Evolutionary conservation across 2,888 invertebrate species (phyloP), one percentile per base, ranked within the genome.

Genomic region (Pammene aurita): DNA sequence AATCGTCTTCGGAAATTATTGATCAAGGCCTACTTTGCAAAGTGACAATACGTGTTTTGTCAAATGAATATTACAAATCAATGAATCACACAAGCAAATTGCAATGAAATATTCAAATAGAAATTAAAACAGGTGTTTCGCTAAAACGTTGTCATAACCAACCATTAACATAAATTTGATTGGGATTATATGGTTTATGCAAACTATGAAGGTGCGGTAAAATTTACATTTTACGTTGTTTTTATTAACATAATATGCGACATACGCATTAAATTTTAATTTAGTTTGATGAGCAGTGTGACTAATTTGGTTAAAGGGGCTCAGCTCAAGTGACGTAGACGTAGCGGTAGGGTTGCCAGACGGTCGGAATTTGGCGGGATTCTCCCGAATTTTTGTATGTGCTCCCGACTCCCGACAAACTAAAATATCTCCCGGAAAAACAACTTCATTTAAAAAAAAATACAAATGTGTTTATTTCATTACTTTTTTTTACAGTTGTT

Each of bases 21-120:
- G 26, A 55, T 41, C 34, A 64, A 42, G 42, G 34, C 55, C 44
- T 16, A 44, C 52, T 18, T 41, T 63, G 38, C 55, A 56, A 44
- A 35, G 54, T 62, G 38, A 54, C 46, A 46, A 65, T 42, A 52
- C 57, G 42, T 52, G 52, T 38, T 56, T 16, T 75, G 78, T 73
- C 79, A 80, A 81, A 81, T 80, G 71, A 81, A 79, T 81, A 77
- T 80, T 77, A 77, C 67, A 83, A 80, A 72, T 72, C 74, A 67
- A 80, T 81, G 74, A 82, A 81, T 85, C 77, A 78, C 69, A 10
- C 34, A 13, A 58, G 16, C 54, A 69, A 65, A 71, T 71, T 70
- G 75, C 71, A 74, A 73, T 76, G 73, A 76, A 80, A 76, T 67
- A 78, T 78, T 74, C 71, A 72, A 72, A 68, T 62, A 71, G 74